Percentiles rank a stretch among this genome's conserved stretches.
Evolutionary conservation across 2,113 vertebrate genomes (phyloP).

Genomic region (Sander lucioperca): DNA sequence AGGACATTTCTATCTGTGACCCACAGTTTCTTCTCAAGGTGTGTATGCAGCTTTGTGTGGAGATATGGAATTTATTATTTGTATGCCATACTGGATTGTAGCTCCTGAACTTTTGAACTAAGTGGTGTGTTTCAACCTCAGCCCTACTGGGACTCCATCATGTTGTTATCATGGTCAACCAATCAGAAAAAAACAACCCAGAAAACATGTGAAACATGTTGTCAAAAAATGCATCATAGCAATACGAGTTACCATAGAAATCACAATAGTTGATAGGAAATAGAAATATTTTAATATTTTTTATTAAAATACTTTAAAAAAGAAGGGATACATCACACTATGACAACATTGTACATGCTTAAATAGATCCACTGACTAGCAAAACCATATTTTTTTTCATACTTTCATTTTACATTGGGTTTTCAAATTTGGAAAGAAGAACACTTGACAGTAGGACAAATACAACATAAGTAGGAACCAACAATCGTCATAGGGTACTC

Average conservation of each 20-base stretch:
- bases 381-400: neutral
- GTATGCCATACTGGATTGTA: neutral
- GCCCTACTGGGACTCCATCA: neutral
- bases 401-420: neutral
- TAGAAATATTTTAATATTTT: neutral
- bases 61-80: neutral
- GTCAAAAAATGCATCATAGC: neutral
- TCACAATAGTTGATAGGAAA: too few species aligned
- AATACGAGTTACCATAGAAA: too few species aligned
- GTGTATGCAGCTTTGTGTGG: neutral
- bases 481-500: too few species aligned
- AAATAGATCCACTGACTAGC: neutral
- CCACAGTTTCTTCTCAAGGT: slow-evolving; percentile 93
- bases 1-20: slow-evolving; percentile 82
- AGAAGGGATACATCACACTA: too few species aligned
- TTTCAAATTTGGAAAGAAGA: neutral
- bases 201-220: neutral
- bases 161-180: neutral
- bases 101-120: neutral
- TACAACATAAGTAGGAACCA: neutral
- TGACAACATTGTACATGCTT: neutral
- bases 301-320: neutral
- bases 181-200: neutral
- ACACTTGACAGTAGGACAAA: neutral
- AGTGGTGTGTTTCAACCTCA: neutral